A percentile compares a stretch with the other conserved stretches of the same genome.
Evolutionary conservation across 2,888 invertebrate species (phyloP).

Genomic region (Sympetrum striolatum): DNA sequence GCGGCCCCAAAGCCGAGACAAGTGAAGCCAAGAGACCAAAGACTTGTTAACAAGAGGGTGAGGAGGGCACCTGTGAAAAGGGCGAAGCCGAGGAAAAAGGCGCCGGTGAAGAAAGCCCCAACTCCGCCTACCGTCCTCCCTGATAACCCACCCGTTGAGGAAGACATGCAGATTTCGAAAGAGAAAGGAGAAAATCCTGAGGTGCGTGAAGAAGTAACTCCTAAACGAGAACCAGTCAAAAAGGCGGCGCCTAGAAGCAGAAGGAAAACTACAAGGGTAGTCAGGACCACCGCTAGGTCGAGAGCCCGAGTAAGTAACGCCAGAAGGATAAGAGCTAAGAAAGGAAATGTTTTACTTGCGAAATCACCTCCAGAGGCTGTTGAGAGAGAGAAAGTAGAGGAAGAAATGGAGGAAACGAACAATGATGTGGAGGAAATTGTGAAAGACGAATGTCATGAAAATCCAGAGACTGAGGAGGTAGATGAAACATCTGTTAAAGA

Average conservation of each 20-base stretch:
- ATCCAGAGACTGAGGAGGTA: constrained; percentile 57
- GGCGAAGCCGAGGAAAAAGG: constrained; percentile 54
- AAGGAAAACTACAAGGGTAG: background rate
- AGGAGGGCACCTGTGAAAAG: constrained; percentile 49
- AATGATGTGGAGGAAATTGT: constrained; percentile 49
- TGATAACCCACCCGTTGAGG: background rate
- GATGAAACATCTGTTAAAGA: constrained; percentile 54
- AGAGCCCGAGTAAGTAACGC: background rate
- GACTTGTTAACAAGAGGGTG: constrained; percentile 45
- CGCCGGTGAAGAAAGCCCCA: constrained; percentile 48
- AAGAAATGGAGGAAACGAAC: constrained; percentile 47
- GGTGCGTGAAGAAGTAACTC: background rate
- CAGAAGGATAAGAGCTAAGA: background rate
- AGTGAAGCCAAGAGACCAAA: constrained; percentile 50
- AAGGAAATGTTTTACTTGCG: background rate
- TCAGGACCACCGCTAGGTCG: background rate
- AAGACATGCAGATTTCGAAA: background rate
- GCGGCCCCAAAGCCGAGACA: background rate
- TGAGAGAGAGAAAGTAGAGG: constrained; percentile 47
- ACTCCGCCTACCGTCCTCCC: constrained; percentile 47
- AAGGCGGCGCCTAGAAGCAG: background rate
- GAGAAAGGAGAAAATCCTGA: background rate
- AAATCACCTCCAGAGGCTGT: constrained; percentile 55
- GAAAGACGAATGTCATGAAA: constrained; percentile 55
- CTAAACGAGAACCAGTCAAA: background rate